Base-by-base conservation (phyloP, 2,797 vertebrate genomes). In the Brachyalestes nurse region DNA sequence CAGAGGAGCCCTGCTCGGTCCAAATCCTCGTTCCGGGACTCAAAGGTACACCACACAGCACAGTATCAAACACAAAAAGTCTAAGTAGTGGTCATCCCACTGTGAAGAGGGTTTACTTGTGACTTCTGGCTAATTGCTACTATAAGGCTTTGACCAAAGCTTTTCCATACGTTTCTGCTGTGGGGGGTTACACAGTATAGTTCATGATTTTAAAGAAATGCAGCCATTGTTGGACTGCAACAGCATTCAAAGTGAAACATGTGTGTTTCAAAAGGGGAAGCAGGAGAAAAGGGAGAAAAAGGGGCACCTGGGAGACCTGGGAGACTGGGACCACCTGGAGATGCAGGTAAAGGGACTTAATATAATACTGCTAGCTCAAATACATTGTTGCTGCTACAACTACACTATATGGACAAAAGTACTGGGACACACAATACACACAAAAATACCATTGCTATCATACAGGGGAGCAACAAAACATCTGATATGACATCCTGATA, bases 1-100 rank as follows among this genome's bases (percentile, higher is more conserved):
- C 92, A 80, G 98, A 98, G 0, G 98, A 99, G 14, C 91, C 96
- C 80, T 99, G 98, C 90, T 97, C 96, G 7, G 92, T 99, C 89
- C 98, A 99, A 89, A 97, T 99, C 86, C 96, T 99, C 19, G 96
- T 99, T 80, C 97, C 97, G 0, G 97, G 98, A 90, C 97, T 99
- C 81, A 99, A 99, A 98, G 98, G 97, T 95, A 96, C 21, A 62
- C 12, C 55, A 45, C 40, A 9, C 23, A 21, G 34, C 17, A 72
- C 23, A 21, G 14, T 61, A 9, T 14, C 19, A 62, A 45, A 67
- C 40, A 19, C n/a, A 14, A 21, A 23, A 42, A 67, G 65, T 40
- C 19, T 5, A 17, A 28, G 19, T 67, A 19, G 40, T 21, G 9
- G 40, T n/a, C n/a, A 6, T 21, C 10, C 65, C 2, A 65, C 6